Conservation (phyloP, 2,888 invertebrate genomes). For the Hedya salicella region DNA sequence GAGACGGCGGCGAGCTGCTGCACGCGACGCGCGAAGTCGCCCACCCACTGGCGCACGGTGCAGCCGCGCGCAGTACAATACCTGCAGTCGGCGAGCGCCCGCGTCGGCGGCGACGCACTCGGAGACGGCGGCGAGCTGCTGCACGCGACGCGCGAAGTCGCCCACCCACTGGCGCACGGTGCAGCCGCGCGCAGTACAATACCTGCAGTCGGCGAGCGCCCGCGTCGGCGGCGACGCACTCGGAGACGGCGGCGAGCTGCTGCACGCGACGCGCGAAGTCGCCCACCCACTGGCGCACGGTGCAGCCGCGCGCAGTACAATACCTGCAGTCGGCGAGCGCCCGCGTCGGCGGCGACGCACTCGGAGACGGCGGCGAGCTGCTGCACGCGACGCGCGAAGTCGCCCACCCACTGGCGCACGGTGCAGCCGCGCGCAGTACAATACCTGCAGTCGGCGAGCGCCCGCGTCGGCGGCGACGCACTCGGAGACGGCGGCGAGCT, state of each 20-base stretch:
- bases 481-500: background rate
- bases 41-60: too few relatives aligned
- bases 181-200: slow-evolving; percentile 96
- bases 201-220: slow-evolving; percentile 93
- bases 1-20: slow-evolving; percentile 94
- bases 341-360: too few relatives aligned
- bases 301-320: too few relatives aligned
- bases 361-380: slow-evolving; percentile 8
- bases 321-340: background rate
- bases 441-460: too few relatives aligned
- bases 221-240: background rate
- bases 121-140: slow-evolving; percentile 93
- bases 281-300: too few relatives aligned
- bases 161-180: slow-evolving; percentile 99
- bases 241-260: background rate
- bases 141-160: slow-evolving; percentile 97
- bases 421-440: background rate
- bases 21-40: slow-evolving; percentile 96
- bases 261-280: too few relatives aligned
- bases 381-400: slow-evolving; percentile 8
- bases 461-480: too few relatives aligned
- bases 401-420: too few relatives aligned
- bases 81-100: slow-evolving; percentile 96
- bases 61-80: slow-evolving; percentile 90
- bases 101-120: slow-evolving; percentile 90